Conservation (phyloP, 2,888 invertebrate genomes). For the Pachliopta kotzebuea region DNA sequence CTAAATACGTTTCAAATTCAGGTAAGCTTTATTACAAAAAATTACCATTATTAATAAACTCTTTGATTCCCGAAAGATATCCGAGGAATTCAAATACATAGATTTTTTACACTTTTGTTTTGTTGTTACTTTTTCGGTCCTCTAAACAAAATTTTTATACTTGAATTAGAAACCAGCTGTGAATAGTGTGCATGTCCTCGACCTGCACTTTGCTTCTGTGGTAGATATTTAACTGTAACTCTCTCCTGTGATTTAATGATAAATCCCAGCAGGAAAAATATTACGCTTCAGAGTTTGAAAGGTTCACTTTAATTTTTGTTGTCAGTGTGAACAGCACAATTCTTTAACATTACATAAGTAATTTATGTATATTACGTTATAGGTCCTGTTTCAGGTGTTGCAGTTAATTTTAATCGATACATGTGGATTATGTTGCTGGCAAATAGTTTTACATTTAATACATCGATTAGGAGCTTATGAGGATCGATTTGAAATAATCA, state of each 20-base stretch:
- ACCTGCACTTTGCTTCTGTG: no score
- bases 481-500: slow-evolving; percentile 53
- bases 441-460: slow-evolving; percentile 6
- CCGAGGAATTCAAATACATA: no score
- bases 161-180: background rate
- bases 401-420: slow-evolving; percentile 40
- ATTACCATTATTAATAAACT: no score
- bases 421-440: slow-evolving; percentile 41
- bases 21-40: slow-evolving; percentile 41
- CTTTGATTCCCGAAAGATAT: no score
- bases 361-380: background rate
- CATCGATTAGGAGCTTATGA: slow-evolving; percentile 63
- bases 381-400: slow-evolving; percentile 55
- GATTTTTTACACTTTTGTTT: no score
- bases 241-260: no score
- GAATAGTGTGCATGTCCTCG: background rate
- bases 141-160: no score
- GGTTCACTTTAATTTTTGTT: no score
- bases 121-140: no score
- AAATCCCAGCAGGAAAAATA: no score
- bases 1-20: slow-evolving; percentile 68
- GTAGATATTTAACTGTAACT: no score
- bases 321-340: background rate
- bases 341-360: background rate
- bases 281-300: no score